These are phyloP conservation scores for Miniopterus natalensis DNA, from an alignment of 2,113 vertebrate species.

Conservation along the genomic window DNA sequence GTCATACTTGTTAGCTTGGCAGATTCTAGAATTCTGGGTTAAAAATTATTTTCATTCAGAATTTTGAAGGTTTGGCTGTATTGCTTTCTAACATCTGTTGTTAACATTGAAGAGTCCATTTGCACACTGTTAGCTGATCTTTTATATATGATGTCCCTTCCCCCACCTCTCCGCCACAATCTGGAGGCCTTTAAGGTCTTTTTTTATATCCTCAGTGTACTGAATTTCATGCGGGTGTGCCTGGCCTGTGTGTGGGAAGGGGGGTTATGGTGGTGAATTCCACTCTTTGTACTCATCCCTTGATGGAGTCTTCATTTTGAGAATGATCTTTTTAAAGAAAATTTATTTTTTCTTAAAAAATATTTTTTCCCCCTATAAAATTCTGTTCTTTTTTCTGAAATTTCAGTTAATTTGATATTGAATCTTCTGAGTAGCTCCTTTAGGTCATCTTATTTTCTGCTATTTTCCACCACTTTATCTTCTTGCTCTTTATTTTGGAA, in stretches of 20 bases:
- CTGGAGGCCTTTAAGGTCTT: not conserved
- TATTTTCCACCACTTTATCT: not conserved
- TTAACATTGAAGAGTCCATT: not conserved
- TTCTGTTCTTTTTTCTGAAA: not conserved
- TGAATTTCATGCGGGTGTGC: not conserved
- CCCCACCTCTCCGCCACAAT: not conserved
- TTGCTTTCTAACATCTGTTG: not conserved
- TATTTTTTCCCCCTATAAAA: not conserved
- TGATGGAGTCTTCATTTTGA: not conserved
- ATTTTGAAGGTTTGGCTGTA: not conserved
- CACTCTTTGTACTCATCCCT: not conserved
- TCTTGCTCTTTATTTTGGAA: not conserved
- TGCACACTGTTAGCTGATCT: not conserved
- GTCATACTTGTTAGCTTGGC: not conserved
- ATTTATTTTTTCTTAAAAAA: not conserved
- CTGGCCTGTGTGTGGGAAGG: not conserved
- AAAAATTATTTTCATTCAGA: too few relatives aligned
- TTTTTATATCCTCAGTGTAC: not conserved
- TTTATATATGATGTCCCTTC: not conserved
- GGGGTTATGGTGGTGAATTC: not conserved
- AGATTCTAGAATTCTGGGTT: slow-evolving; percentile 22
- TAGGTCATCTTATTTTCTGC: slow-evolving; percentile 22
- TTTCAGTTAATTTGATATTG: slow-evolving; percentile 8
- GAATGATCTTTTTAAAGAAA: not conserved
- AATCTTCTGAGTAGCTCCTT: not conserved